Evolutionary conservation across 2,888 invertebrate species (phyloP).

Genomic region (Cantharis lateralis): DNA sequence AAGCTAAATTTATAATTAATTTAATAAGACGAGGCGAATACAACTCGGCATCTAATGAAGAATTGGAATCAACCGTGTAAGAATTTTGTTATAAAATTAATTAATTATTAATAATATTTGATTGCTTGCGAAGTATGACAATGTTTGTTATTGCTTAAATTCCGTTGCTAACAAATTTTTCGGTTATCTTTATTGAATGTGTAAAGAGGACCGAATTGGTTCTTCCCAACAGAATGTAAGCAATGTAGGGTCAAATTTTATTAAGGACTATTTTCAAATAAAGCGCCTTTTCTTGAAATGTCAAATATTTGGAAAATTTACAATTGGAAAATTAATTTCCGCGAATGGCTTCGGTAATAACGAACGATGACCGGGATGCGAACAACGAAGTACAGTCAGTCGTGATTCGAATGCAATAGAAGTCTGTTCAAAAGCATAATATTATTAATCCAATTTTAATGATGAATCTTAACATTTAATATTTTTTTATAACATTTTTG

Average conservation of each 20-base stretch:
- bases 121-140: neutral
- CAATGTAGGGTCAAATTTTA: neutral
- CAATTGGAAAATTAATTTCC: neutral
- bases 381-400: no score
- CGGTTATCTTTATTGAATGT: neutral
- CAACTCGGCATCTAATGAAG: constrained; percentile 18
- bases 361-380: no score
- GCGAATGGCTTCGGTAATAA: no score
- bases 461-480: no score
- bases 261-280: neutral
- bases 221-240: neutral
- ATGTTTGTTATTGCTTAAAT: neutral
- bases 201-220: neutral
- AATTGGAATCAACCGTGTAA: constrained; percentile 12
- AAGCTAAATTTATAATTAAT: constrained; percentile 51
- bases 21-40: constrained; percentile 42
- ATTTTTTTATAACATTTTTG: neutral
- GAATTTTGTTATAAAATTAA: neutral
- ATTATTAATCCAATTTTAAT: no score
- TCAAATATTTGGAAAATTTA: neutral
- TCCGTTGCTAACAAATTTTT: neutral
- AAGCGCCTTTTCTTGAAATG: neutral
- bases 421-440: no score
- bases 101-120: neutral
- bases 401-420: no score